Evolutionary conservation across 2,888 invertebrate genomes (phyloP).

Genomic region (Thyatira batis): DNA sequence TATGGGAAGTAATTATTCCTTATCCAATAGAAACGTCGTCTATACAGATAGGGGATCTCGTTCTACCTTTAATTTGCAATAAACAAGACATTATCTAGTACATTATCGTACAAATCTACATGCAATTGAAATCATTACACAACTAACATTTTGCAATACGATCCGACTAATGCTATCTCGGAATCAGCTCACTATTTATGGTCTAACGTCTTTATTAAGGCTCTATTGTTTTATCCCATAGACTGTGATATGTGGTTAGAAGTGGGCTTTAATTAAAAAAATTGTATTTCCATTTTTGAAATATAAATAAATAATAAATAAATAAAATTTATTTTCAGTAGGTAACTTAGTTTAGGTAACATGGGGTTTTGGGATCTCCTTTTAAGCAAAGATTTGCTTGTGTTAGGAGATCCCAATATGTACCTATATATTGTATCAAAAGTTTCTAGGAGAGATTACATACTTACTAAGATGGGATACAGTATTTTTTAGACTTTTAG

Average conservation of each 20-base stretch:
- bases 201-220: conserved; percentile 74
- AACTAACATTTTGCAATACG: conserved; percentile 2
- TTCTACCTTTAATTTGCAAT: background rate
- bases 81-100: background rate
- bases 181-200: conserved; percentile 55
- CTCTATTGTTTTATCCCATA: conserved; percentile 8
- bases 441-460: too few species aligned
- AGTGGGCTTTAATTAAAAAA: too few species aligned
- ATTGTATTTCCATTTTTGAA: too few species aligned
- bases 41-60: background rate
- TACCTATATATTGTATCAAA: too few species aligned
- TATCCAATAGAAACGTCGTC: background rate
- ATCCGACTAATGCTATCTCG: conserved; percentile 49
- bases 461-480: too few species aligned
- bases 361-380: too few species aligned
- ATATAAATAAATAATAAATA: too few species aligned
- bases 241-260: background rate
- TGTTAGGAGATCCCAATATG: too few species aligned
- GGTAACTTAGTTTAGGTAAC: too few species aligned
- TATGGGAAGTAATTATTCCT: background rate
- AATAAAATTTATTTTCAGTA: too few species aligned
- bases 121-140: background rate
- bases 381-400: too few species aligned
- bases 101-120: background rate
- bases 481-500: too few species aligned